Evolutionary conservation across 2,888 invertebrate genomes (phyloP), one percentile per base, ranked within the genome.

Genomic region (Abrostola triplasia): DNA sequence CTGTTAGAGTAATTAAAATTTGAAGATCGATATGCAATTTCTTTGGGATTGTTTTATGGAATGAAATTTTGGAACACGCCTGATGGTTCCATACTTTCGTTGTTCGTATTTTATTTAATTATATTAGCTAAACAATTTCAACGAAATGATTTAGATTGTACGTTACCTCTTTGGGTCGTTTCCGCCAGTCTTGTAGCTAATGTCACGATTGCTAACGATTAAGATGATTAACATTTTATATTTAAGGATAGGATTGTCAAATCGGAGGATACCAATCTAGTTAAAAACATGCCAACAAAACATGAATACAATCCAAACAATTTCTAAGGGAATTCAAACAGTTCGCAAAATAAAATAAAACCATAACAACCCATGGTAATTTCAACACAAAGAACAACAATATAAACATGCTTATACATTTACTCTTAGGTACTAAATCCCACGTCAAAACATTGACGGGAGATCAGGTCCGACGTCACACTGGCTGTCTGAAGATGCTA

Each of bases 1-100:
- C 84, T 85, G 84, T 86, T 90, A 85, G 85, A 89, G 88, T 92
- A 93, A 93, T 94, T 92, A 93, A 93, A 93, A 92, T 87, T 86
- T 82, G 73, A 76, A 80, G 86, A 91, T 92, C 92, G 89, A 93
- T 92, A 85, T 79, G 67, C 73, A 60, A 77, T 80, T 77, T 69
- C 76, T 66, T 73, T 58, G 73, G 67, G 62, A 60, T 59, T 58
- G 64, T 67, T 64, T 51, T 55, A 57, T 56, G 52, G 49, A 50
- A 54, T 37, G 24, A 49, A 65, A 55, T 57, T 63, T 49, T 24
- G 40, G 47, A 58, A 52, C 58, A 35, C 53, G 35, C 24, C 36
- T 41, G 40, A 10, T 7, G 59, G 8, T 47, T 47, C 13, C 24
- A 24, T 24, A 4, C 0, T 51, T 24, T 50, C 36, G 36, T 51